Base-by-base conservation (phyloP, 2,113 vertebrate species). In the Macaca nemestrina region DNA sequence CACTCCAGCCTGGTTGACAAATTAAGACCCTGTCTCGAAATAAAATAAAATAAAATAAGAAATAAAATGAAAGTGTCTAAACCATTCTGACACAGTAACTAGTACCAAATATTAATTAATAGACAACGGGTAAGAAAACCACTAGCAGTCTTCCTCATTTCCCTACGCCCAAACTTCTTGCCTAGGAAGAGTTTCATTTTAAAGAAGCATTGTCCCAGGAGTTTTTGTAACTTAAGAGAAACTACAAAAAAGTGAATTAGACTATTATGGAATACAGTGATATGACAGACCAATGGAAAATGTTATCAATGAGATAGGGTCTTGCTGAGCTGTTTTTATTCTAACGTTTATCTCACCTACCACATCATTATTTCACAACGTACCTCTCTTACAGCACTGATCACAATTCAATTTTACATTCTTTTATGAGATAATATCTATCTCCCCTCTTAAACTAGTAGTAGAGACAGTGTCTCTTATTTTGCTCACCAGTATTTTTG, bases 301-400 rank as follows among this genome's bases (percentile, higher is more conserved):
- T 40, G 78, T 5, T 5, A 18, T 48, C 57, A 40, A 4, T 40
- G 45, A 73, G 32, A 61, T 14, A 32, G 20, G 45, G 23, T 57
- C 14, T 70, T 81, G 25, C 40, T 87, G 6, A 84, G 10, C 43
- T 17, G 6, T 72, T 68, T 45, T 48, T 81, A 84, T 18, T 67
- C 70, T 73, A 43, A 75, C 12, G 27, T 79, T 83, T 67, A 7
- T 88, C 57, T 85, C 76, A 3, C 17, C 22, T 25, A 59, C 12
- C 17, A 0, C 14, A 16, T 85, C 87, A 22, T 61, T 55, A 30
- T 12, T 55, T 43, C 25, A n/a, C 59, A 1, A 0, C 25, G 16
- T 16, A 17, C 50, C 5, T 61, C 45, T 93, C 20, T 48, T 68
- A 27, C 0, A 48, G 4, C 18, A 67, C 20, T 52, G 35, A 38